A percentile compares a stretch with the other conserved stretches of the same genome.
These are phyloP conservation scores for Popillia japonica DNA, from an alignment of 1,140 invertebrate species.

Conservation along the genomic window DNA sequence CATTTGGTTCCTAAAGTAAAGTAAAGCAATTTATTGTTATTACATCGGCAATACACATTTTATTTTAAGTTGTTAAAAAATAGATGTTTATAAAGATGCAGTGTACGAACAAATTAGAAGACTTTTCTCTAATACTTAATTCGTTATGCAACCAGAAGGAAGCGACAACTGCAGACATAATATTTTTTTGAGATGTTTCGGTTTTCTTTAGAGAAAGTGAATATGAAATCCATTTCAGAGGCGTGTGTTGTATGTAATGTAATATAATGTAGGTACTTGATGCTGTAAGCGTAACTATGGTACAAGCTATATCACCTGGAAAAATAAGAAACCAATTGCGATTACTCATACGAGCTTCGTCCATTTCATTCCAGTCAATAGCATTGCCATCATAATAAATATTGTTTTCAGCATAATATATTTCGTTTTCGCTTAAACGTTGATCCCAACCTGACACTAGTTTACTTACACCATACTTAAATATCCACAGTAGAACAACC, in stretches of 20 bases:
- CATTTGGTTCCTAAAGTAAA: constrained; percentile 63
- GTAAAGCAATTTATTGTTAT: background rate
- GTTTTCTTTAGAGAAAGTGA: too few relatives aligned
- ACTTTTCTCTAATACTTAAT: too few relatives aligned
- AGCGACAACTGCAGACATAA: too few relatives aligned
- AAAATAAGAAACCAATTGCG: background rate
- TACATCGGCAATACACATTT: background rate
- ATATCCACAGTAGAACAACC: background rate
- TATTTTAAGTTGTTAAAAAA: too few relatives aligned
- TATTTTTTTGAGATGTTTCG: too few relatives aligned
- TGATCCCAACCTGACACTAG: background rate
- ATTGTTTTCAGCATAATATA: background rate
- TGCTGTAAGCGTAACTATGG: background rate
- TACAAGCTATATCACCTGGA: constrained; percentile 4
- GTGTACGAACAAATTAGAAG: too few relatives aligned
- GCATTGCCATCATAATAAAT: background rate
- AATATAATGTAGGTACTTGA: too few relatives aligned
- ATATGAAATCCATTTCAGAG: too few relatives aligned
- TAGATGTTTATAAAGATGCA: too few relatives aligned
- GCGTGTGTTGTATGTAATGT: too few relatives aligned
- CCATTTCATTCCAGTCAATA: background rate
- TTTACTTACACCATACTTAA: background rate
- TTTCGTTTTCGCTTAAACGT: background rate
- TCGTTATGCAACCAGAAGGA: too few relatives aligned
- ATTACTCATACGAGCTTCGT: background rate